Base-by-base conservation (phyloP, 2,113 vertebrate species). In the Sinocyclocheilus rhinocerous region DNA sequence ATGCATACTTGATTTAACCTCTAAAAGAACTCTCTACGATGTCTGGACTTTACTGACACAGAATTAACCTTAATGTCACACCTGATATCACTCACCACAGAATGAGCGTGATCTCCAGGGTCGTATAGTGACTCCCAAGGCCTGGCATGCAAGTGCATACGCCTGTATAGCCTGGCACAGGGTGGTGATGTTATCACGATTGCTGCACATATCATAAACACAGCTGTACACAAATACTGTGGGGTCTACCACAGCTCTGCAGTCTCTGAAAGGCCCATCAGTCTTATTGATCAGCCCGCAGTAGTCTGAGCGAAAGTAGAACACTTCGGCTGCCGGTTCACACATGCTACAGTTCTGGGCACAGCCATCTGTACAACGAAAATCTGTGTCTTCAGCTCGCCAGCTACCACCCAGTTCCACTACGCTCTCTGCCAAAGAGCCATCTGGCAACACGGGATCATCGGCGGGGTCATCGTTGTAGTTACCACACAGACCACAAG, bases 131-230 rank as follows among this genome's bases (percentile, higher is more conserved):
- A 99, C 96, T 20, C 98, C 98, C 16, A 99, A 93, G 57, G 96
- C 96, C 92, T 99, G 98, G 94, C 98, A 99, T 78, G 97, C 97
- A 0, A 98, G 79, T 0, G 97, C 97, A 0, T 99, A 99, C 0
- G 97, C 98, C 90, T 99, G 98, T 81, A 99, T 97, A 85, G 97
- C 97, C 85, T 99, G 97, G 88, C 98, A 99, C n/a, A 99, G 95
- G 0, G 96, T 95, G 0, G 96, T 99, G 92, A 97, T 96, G 0
- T 99, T 99, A 84, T 98, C 97, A 79, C 91, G 93, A 20, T 96
- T 92, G 0, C 97, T 95, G 93, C 98, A 99, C 91, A 99, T 95
- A 90, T 99, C 98, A 0, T 98, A 99, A 13, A 99, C 97, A 0
- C 98, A 99, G 92, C 98, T 99, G 85, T 97, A 97, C 61, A 99